phyloP scores from a whole-genome alignment of 2,797 vertebrate genomes.

The Ciconia nigra region DNA sequence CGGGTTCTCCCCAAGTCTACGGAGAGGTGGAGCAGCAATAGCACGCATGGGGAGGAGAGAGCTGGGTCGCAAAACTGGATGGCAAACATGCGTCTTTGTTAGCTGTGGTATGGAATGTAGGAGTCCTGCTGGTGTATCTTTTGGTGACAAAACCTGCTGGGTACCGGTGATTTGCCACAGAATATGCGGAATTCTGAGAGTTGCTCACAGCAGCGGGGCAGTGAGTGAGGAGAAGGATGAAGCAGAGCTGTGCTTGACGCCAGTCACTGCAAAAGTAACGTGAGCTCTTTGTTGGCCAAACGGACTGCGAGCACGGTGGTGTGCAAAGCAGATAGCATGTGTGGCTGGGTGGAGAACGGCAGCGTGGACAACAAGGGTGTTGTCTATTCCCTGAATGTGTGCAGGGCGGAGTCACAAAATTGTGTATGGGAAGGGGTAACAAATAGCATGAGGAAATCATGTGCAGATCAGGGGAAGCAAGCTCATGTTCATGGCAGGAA shows the following conservation, averaged over 20 bases:
- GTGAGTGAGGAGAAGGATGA: background rate
- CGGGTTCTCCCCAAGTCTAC: background rate
- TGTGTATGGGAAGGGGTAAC: background rate
- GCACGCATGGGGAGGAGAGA: fast-evolving
- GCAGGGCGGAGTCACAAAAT: background rate
- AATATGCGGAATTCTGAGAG: background rate
- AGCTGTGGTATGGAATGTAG: fast-evolving
- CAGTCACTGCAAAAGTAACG: fast-evolving
- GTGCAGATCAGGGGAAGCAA: constrained; percentile 43
- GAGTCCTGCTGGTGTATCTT: background rate
- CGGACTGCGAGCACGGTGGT: fast-evolving
- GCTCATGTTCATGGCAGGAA: background rate
- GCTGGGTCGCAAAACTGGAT: background rate
- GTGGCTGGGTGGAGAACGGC: background rate
- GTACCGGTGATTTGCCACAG: background rate
- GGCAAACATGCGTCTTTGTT: fast-evolving
- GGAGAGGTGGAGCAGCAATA: background rate
- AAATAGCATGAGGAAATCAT: constrained; percentile 53
- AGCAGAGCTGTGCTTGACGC: background rate
- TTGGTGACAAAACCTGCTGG: background rate
- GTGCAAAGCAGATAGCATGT: background rate
- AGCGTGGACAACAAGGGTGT: constrained; percentile 30
- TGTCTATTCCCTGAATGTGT: background rate
- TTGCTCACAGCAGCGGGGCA: fast-evolving
- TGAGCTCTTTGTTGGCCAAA: background rate